Base-by-base conservation (phyloP, 92 coral and sea anemone species). In the Epizoanthus ramosus region DNA sequence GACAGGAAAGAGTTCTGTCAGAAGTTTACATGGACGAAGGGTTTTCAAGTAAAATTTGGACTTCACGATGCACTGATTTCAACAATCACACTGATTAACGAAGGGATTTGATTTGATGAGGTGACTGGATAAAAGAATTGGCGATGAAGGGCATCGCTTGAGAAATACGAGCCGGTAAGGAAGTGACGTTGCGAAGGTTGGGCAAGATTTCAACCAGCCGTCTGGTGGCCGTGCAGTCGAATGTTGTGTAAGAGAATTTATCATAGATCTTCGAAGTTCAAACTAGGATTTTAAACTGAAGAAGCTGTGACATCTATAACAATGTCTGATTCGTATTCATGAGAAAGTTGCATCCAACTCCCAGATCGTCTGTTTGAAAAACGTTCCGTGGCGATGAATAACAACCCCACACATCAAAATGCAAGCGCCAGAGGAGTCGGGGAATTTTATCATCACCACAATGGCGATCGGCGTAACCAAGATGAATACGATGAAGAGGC, bases 161-260 rank as follows among this genome's bases (percentile, higher is more conserved):
- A 77, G 87, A 75, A 85, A 85, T 79, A 68, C 73, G 89, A 89
- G 80, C 59, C 79, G 73, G 64, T 18, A 85, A 85, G 92, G 92
- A 89, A 85, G 92, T 89, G 92, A 89, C 92, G 92, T 89, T 61
- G 84, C 22, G 45, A 43, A 70, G 84, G 91, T 87, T 64, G 75
- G 88, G 88, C 71, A 61, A 77, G 54, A 61, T 77, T 37, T 39
- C 19, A 77, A 77, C 23, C 82, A 61, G 79, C 39, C 23, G 82
- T 77, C 82, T 77, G 82, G 82, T 61, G 71, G 82, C 82, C 61
- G 71, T 17, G 31, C 50, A 77, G 71, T 17, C 58, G 17, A 23
- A 77, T 60, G 80, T 41, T 61, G 50, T 61, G 80, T 75, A 50
- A 63, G 57, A 77, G 33, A 60, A 60, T 21, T 59, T 60, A 15